phyloP scores from a whole-genome alignment of 2,888 invertebrate species.

The Napeogenes sylphis region DNA sequence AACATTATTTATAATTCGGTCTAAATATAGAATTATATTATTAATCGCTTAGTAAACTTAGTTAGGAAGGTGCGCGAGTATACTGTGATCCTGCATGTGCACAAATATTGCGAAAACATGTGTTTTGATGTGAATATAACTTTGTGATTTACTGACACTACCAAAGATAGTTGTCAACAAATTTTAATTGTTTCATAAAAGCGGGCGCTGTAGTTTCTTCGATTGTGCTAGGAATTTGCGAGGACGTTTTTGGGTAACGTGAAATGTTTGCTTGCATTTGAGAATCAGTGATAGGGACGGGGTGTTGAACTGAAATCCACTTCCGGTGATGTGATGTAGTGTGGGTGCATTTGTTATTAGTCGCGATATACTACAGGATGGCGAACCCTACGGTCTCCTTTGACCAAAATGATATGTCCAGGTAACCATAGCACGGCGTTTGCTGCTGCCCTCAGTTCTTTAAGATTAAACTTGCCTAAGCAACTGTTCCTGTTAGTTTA shows the following conservation, averaged over 20 bases:
- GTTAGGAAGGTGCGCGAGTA: slow-evolving; percentile 50
- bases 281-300: slow-evolving; percentile 48
- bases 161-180: slow-evolving; percentile 64
- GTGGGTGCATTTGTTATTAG: slow-evolving; percentile 46
- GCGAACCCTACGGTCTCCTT: slow-evolving; percentile 78
- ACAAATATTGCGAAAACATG: slow-evolving; percentile 65
- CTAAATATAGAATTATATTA: slow-evolving; percentile 67
- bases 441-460: not conserved
- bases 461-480: not conserved
- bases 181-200: slow-evolving; percentile 52
- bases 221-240: slow-evolving; percentile 32
- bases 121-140: slow-evolving; percentile 73
- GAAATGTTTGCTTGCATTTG: slow-evolving; percentile 32
- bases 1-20: slow-evolving; percentile 65
- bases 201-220: slow-evolving; percentile 40
- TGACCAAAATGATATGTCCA: slow-evolving; percentile 83
- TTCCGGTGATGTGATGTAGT: slow-evolving; percentile 59
- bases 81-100: slow-evolving; percentile 49
- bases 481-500: not conserved
- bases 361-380: slow-evolving; percentile 53
- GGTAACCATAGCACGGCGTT: slow-evolving; percentile 48
- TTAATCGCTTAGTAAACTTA: slow-evolving; percentile 54
- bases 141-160: slow-evolving; percentile 53
- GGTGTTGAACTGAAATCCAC: slow-evolving; percentile 41
- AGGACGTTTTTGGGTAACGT: slow-evolving; percentile 35